These are phyloP conservation scores for Hystrix cristata DNA, from an alignment of 2,113 vertebrate genomes.

Conservation along the genomic window DNA sequence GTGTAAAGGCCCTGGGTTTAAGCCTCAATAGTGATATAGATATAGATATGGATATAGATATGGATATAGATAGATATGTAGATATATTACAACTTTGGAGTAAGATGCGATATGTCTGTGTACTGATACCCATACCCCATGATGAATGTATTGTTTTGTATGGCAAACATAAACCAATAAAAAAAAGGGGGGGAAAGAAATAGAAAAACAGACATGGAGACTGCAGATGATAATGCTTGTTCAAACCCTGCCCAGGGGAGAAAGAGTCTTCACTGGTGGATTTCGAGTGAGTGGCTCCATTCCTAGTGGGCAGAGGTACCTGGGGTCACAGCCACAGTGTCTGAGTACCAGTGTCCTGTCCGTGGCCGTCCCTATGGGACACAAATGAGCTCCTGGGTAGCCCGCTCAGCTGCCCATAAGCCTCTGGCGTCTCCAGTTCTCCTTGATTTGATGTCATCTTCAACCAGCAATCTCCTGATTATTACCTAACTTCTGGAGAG, in stretches of 20 bases:
- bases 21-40: neutral
- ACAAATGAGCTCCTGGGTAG: neutral
- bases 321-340: neutral
- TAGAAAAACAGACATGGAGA: neutral
- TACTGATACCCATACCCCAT: neutral
- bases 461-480: neutral
- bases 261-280: neutral
- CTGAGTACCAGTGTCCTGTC: neutral
- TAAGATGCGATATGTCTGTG: neutral
- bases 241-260: neutral
- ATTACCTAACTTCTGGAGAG: neutral
- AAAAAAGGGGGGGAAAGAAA: neutral
- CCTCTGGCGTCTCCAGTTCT: neutral
- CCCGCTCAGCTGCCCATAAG: neutral
- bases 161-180: neutral
- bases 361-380: neutral
- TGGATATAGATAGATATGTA: no score
- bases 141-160: neutral
- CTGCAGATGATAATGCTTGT: neutral
- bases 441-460: neutral
- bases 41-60: neutral
- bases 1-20: neutral
- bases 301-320: neutral
- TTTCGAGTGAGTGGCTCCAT: neutral
- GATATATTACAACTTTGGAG: neutral